Percentiles rank a stretch among this genome's conserved stretches.
phyloP scores from a whole-genome alignment of 2,888 invertebrate genomes.

The Xanthia icteritia region DNA sequence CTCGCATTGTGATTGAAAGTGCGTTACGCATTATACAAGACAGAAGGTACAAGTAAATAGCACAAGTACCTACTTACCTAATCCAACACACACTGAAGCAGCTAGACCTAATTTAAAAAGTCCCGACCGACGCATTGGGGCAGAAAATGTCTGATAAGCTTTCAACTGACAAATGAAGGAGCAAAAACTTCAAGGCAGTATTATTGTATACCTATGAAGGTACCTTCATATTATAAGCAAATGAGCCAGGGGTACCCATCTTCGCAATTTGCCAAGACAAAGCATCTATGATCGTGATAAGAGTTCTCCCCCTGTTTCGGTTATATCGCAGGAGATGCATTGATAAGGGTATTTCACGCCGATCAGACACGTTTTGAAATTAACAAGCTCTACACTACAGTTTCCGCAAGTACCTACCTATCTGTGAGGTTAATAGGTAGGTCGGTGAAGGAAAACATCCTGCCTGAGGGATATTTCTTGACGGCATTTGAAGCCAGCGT shows the following conservation, averaged over 20 bases:
- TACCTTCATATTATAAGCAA: background rate
- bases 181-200: background rate
- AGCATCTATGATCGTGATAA: constrained; percentile 5
- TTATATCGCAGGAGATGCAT: background rate
- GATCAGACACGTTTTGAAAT: background rate
- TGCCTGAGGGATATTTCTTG: no score
- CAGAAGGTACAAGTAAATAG: no score
- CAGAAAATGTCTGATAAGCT: background rate
- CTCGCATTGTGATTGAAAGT: no score
- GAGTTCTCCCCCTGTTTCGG: background rate
- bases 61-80: background rate
- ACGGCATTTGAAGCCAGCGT: no score
- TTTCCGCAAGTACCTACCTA: background rate
- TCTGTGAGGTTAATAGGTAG: background rate
- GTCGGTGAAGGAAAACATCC: background rate
- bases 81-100: background rate
- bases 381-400: background rate
- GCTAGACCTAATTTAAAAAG: background rate
- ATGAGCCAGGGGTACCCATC: background rate
- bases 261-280: constrained; percentile 11
- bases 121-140: background rate
- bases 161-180: background rate
- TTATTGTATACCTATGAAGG: background rate
- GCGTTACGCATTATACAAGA: no score
- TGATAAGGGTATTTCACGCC: background rate